phyloP scores from a whole-genome alignment of 2,113 vertebrate genomes.

The Thryonomys swinderianus region DNA sequence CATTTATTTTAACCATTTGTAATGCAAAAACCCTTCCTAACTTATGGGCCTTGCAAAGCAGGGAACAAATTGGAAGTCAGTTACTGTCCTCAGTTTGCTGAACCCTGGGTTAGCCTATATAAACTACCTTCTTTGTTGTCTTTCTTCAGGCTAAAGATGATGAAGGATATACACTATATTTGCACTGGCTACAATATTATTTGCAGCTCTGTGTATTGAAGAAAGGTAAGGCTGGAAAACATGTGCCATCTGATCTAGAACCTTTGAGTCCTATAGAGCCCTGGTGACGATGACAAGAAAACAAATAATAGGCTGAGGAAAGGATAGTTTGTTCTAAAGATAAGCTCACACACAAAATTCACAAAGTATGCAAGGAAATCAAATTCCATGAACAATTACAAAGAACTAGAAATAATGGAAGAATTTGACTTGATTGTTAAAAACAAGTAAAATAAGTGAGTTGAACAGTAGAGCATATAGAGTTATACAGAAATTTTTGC shows the following conservation, averaged over 20 bases:
- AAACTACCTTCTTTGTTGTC: neutral
- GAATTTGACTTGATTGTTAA: constrained; percentile 26
- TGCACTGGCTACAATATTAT: neutral
- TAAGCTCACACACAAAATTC: constrained; percentile 30
- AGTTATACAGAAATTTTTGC: neutral
- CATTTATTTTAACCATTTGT: constrained; percentile 30
- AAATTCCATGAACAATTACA: neutral
- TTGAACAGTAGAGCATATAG: neutral
- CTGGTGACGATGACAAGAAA: neutral
- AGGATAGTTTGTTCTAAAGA: neutral
- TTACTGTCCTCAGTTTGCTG: neutral
- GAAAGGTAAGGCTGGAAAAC: neutral
- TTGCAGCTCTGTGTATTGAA: neutral
- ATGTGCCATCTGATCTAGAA: neutral
- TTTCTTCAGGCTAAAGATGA: neutral
- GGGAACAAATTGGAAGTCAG: neutral
- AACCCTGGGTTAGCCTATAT: neutral
- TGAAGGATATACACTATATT: neutral
- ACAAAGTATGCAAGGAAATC: constrained; percentile 2
- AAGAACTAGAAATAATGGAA: neutral
- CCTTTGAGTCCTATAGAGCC: neutral
- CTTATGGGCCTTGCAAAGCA: neutral
- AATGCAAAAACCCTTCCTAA: neutral
- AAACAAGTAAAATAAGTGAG: neutral
- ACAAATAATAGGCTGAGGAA: neutral